Evolutionary conservation across 2,113 vertebrate species (phyloP), one percentile per base, ranked within the genome.

Genomic region (Gymnorhina tibicen): DNA sequence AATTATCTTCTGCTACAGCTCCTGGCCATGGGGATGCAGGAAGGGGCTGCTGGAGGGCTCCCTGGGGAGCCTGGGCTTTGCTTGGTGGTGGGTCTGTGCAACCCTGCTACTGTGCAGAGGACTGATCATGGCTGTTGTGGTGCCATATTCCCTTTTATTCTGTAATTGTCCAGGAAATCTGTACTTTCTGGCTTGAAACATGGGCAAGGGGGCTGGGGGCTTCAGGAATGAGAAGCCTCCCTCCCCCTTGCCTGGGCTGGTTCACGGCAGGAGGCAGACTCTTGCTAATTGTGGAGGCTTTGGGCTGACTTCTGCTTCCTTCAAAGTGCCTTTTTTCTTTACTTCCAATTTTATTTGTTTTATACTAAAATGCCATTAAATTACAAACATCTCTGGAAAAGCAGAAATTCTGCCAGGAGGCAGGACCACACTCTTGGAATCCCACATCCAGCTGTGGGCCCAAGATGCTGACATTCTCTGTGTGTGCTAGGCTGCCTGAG

Each of bases 381-480:
- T 95, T 87, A 47, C 66, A 95, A 85, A 72, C 73, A 69, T 56
- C 35, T 60, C 93, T 72, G 26, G 18, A 72, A 41, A 82, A 75
- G 67, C 62, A 87, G 66, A 60, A 68, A 21, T 67, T n/a, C n/a
- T 13, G 24, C 58, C 0, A 1, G 33, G 74, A 72, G 81, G 62
- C 10, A 7, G 64, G 62, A 85, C 74, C 87, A 91, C 78, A 49
- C 66, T 72, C 19, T 28, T 5, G 16, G 87, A 23, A 55, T 95
- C 63, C 59, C 2, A 15, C 52, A 24, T 75, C 66, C 62, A 72
- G 81, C 87, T 68, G 70, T 0, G 52, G 64, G 58, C 35, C 55
- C 10, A 1, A 19, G 63, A 32, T 47, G 60, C 56, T 17, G 50
- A 6, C 1, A 1, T 20, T 26, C n/a, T 35, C 16, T 0, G 5